Evolutionary conservation across 2,888 invertebrate genomes (phyloP), one percentile per base, ranked within the genome.

Genomic region (Uropetala carovei): DNA sequence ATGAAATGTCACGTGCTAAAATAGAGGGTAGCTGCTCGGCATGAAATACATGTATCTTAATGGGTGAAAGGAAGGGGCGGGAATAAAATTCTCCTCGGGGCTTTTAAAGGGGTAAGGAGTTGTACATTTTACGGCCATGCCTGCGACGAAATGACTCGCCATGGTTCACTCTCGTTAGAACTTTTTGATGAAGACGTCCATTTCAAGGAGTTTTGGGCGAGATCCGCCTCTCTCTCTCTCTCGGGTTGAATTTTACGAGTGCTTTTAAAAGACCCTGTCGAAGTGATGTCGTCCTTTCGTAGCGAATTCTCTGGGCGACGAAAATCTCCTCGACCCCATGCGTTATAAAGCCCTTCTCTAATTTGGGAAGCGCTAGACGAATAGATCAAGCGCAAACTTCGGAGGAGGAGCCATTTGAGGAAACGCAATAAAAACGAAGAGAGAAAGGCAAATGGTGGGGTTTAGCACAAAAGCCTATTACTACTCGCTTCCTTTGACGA

Each of bases 131-230:
- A 89, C 64, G 64, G 89, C 64, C 68, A 18, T 60, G 30, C 30
- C 86, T 7, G 30, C 59, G 60, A 13, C 60, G 68, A 68, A 68
- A 68, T 22, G 13, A 13, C 7, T 30, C 27, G 16, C 43, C 30
- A 30, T 56, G 18, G 22, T 59, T 60, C 43, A 14, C 64, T 64
- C 89, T 68, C 89, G 64, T 89, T 64, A 64, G 64, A 89, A 89
- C 68, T 89, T 89, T 89, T 68, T 89, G 89, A 89, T 89, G 89
- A 64, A 58, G 64, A 86, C 89, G 89, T 68, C 64, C 89, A 89
- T 89, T 64, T 89, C 64, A 89, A 89, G 64, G 64, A 89, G 64
- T 89, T 89, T 89, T 30, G 83, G 18, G 83, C n/a, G 83, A n/a
- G n/a, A 43, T 57, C 56, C 83, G 83, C 43, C 83, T 56, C 56